A percentile compares a stretch with the other conserved stretches of the same genome.
These are phyloP conservation scores for Macroglossus sobrinus DNA, from an alignment of 2,113 vertebrate genomes.

Conservation along the genomic window DNA sequence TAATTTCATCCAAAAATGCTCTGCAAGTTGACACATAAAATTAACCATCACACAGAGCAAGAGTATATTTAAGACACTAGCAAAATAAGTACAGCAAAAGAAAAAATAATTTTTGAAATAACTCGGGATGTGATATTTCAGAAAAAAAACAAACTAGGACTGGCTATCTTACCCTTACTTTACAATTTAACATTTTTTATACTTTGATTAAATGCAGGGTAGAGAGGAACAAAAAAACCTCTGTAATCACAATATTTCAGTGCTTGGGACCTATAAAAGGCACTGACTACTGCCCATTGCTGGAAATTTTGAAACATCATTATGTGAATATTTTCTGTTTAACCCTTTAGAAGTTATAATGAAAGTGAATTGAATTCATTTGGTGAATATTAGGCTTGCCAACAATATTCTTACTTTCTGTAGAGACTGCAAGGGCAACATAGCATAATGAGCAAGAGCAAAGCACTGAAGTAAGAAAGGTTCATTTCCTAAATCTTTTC, in stretches of 20 bases:
- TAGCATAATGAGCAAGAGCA: neutral
- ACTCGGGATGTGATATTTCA: neutral
- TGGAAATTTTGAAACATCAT: neutral
- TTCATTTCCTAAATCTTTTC: conserved; percentile 27
- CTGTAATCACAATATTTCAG: neutral
- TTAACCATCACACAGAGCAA: neutral
- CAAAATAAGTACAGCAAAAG: neutral
- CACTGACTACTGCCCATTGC: neutral
- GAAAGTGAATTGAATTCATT: conserved; percentile 30
- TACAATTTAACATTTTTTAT: neutral
- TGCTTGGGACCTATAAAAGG: neutral
- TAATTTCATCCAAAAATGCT: neutral
- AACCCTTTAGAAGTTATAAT: conserved; percentile 20
- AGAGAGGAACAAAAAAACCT: neutral
- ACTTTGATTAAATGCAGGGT: neutral
- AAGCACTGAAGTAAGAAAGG: neutral
- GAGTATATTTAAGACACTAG: neutral
- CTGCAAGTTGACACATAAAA: neutral
- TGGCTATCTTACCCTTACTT: neutral
- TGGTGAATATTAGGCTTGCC: conserved; percentile 20
- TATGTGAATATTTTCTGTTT: neutral
- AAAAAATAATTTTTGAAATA: neutral
- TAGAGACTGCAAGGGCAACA: neutral
- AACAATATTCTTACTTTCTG: conserved; percentile 24
- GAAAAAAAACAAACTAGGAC: neutral